Evolutionary conservation across 2,113 vertebrate genomes (phyloP).

Genomic region (Vidua chalybeata): DNA sequence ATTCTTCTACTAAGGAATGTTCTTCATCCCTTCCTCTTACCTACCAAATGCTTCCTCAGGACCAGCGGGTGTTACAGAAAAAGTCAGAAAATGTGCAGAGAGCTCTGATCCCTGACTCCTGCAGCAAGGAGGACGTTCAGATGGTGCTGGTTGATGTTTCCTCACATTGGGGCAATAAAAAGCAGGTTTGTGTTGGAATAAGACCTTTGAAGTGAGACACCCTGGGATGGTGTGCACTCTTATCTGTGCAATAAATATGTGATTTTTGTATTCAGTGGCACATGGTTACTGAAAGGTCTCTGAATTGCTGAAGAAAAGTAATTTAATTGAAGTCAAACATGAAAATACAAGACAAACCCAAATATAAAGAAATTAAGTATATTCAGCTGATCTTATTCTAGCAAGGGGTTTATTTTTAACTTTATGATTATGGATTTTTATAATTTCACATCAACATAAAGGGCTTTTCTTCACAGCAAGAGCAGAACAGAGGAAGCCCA

Average conservation of each 20-base stretch:
- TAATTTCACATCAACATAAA: constrained; percentile 30
- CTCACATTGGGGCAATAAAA: background rate
- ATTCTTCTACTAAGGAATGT: background rate
- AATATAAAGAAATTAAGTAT: background rate
- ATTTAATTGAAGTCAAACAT: background rate
- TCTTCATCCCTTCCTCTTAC: background rate
- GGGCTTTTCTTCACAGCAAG: constrained; percentile 46
- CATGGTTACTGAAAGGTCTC: background rate
- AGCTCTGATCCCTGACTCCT: background rate
- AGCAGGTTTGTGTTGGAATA: background rate
- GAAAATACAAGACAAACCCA: background rate
- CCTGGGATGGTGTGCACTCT: background rate
- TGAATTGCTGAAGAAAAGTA: background rate
- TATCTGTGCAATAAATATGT: background rate
- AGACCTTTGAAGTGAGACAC: background rate
- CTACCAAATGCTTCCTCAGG: background rate
- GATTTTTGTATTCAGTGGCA: background rate
- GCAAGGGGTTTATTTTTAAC: constrained; percentile 44
- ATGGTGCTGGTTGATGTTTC: background rate
- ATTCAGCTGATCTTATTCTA: constrained; percentile 4
- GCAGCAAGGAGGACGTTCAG: accelerated
- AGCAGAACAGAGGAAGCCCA: constrained; percentile 28
- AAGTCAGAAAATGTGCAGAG: background rate
- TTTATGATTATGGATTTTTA: constrained; percentile 35
- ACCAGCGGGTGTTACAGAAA: background rate